phyloP scores from a whole-genome alignment of 2,888 invertebrate species.

The Lacanobia oleracea region DNA sequence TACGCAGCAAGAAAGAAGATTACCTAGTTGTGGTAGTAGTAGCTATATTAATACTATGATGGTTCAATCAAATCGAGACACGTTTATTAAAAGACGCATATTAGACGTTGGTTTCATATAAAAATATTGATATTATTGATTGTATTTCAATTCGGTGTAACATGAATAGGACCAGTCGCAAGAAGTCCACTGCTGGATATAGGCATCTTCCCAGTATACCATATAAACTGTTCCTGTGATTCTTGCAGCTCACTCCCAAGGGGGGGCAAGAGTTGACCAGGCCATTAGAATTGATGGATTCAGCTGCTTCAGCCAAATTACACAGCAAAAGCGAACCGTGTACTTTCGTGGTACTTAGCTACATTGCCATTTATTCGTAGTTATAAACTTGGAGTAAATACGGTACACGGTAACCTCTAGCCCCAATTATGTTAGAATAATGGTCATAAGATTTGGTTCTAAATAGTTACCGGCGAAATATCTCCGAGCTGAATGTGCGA shows the following conservation, averaged over 20 bases:
- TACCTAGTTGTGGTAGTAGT: background rate
- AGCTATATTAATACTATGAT: too few relatives aligned
- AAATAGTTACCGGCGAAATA: conserved; percentile 92
- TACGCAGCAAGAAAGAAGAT: background rate
- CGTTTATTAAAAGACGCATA: too few relatives aligned
- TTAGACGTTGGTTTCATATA: too few relatives aligned
- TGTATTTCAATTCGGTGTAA: too few relatives aligned
- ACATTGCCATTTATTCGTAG: conserved; percentile 34
- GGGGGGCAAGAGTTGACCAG: background rate
- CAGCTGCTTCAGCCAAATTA: background rate
- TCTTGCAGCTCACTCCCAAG: too few relatives aligned
- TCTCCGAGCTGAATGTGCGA: conserved; percentile 92
- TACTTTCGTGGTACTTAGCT: background rate
- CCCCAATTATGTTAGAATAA: conserved; percentile 1
- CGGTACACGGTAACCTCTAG: conserved; percentile 9
- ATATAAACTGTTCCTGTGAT: too few relatives aligned
- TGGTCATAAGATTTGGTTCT: conserved; percentile 27
- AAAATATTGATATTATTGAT: too few relatives aligned
- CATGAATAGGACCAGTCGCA: too few relatives aligned
- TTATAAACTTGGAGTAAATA: background rate
- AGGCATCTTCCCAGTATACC: too few relatives aligned
- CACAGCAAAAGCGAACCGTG: conserved; percentile 1
- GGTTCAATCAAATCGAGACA: too few relatives aligned
- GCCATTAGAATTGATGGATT: too few relatives aligned
- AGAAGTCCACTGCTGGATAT: too few relatives aligned